Percentiles rank a stretch among this genome's conserved stretches.
phyloP scores from a whole-genome alignment of 2,888 invertebrate species.

The Nemotelus nigrinus region DNA sequence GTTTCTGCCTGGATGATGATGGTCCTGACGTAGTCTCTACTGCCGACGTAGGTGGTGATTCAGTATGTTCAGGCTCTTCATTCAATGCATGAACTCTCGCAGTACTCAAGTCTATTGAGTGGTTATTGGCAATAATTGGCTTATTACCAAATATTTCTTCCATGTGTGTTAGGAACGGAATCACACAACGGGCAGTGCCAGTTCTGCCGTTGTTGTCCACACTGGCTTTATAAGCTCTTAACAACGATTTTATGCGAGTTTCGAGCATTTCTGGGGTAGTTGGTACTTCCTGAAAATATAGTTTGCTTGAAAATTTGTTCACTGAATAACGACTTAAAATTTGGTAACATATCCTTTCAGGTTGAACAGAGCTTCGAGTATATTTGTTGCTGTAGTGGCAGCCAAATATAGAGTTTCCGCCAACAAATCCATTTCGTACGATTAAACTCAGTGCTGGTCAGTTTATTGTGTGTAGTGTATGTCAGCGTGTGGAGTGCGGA shows the following conservation, averaged over 20 bases:
- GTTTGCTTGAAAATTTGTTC: background rate
- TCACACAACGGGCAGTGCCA: conserved; percentile 39
- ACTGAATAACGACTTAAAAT: too few species aligned
- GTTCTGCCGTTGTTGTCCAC: conserved; percentile 37
- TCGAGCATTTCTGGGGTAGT: background rate
- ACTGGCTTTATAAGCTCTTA: conserved; percentile 33
- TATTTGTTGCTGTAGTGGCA: too few species aligned
- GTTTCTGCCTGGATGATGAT: too few species aligned
- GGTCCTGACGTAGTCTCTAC: too few species aligned
- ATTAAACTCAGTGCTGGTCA: too few species aligned
- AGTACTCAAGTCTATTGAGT: background rate
- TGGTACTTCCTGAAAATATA: background rate
- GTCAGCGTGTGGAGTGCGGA: too few species aligned
- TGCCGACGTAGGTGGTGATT: too few species aligned
- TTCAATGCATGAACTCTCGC: background rate
- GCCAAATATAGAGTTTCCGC: too few species aligned
- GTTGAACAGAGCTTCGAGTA: too few species aligned
- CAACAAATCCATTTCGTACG: too few species aligned
- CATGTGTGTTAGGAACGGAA: conserved; percentile 36
- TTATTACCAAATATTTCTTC: conserved; percentile 35
- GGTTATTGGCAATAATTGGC: conserved; percentile 31
- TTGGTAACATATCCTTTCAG: too few species aligned
- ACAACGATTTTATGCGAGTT: background rate
- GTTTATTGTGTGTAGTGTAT: too few species aligned
- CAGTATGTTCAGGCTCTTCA: background rate